Percentiles rank a stretch among this genome's conserved stretches.
Evolutionary conservation across 1,140 invertebrate species (phyloP).

Genomic region (Brachionus manjavacas): DNA sequence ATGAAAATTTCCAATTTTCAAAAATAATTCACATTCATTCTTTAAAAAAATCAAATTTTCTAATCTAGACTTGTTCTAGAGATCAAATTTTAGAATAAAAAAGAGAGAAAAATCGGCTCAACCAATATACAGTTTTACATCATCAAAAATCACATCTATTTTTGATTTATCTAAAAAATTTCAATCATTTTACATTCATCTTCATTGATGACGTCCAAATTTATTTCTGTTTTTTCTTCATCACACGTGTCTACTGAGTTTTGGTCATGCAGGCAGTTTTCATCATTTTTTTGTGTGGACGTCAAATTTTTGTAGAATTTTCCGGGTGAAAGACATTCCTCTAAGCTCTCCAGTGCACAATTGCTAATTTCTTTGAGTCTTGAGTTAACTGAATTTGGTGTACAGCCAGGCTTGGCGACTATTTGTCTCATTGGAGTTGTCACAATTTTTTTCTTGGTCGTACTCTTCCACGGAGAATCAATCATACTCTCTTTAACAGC

Average conservation of each 20-base stretch:
- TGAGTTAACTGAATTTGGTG: neutral
- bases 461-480: neutral
- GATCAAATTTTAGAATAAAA: neutral
- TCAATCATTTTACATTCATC: neutral
- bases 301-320: slow-evolving; percentile 22
- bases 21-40: neutral
- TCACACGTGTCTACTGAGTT: neutral
- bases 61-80: neutral
- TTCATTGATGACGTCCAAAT: neutral
- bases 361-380: neutral
- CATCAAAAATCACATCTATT: neutral
- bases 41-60: neutral
- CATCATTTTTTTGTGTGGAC: neutral
- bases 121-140: neutral
- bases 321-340: neutral
- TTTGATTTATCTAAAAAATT: neutral
- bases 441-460: neutral
- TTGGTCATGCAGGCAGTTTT: neutral
- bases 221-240: neutral
- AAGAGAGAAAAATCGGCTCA: neutral
- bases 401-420: neutral
- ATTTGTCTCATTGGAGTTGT: neutral
- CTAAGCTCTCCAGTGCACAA: neutral
- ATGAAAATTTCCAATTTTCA: neutral
- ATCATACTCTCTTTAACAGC: neutral